Base-by-base conservation (phyloP, 1,140 invertebrate species). In the Brachionus calyciflorus region DNA sequence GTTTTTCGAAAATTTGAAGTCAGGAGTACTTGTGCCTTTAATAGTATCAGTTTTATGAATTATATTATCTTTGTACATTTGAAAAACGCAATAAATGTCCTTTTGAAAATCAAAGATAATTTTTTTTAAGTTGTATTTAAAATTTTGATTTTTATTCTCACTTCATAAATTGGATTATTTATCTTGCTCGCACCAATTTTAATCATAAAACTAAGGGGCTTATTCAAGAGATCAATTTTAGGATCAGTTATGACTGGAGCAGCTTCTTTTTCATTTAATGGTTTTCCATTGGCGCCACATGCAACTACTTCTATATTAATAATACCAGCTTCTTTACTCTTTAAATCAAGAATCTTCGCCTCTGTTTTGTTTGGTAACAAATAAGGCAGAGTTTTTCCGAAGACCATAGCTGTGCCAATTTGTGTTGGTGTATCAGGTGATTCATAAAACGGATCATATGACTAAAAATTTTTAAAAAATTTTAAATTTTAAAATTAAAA, bases 391-490 rank as follows among this genome's bases (percentile, higher is more conserved):
- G 87, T 84, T 78, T 88, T 85, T 3, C 89, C 80, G 81, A 84
- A 88, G n/a, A 89, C 81, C 77, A 88, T 87, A 0, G 84, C 86
- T 76, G 85, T 87, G 21, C 89, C 89, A 78, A 90, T 87, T 63
- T 86, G 84, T 19, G 88, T 85, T 55, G 88, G 87, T 9, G 84
- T 84, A 75, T 88, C 85, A 6, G 84, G 80, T 77, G 88, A 85
- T 79, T 89, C 88, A 60, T 84, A 80, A 81, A 90, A 90, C 33
- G 89, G 89, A 83, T 90, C 89, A 73, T 73, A 73, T 10, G 30
- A 21, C 69, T 73, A 14, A 3, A 14, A 46, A 51, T 24, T 44
- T 65, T 21, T 44, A 60, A 33, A 37, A 1, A 17, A 60, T 33
- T 28, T 28, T 21, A 12, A 17, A 33, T 33, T 37, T 0, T 5